These are phyloP conservation scores for Oreotrochilus melanogaster DNA, from an alignment of 2,113 vertebrate species.

Conservation along the genomic window DNA sequence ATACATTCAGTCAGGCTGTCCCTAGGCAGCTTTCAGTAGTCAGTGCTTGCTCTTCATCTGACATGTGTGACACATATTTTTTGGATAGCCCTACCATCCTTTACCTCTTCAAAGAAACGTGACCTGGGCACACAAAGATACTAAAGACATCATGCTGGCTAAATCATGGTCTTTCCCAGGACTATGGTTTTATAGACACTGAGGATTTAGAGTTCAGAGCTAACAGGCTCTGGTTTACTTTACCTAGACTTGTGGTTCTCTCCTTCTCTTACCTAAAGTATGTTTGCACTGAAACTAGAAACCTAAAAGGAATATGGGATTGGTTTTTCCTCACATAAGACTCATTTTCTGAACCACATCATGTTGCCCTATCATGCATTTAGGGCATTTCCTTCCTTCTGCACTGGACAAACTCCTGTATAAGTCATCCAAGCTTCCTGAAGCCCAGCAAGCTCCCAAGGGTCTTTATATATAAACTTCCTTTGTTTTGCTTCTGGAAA, in stretches of 20 bases:
- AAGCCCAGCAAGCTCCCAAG: background rate
- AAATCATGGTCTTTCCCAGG: background rate
- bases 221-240: background rate
- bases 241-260: background rate
- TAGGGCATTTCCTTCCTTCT: background rate
- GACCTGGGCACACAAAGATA: background rate
- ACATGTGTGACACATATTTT: background rate
- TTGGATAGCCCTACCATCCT: background rate
- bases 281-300: background rate
- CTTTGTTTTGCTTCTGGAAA: background rate
- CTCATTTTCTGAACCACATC: background rate
- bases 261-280: background rate
- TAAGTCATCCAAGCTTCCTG: background rate
- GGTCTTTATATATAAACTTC: background rate
- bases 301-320: background rate
- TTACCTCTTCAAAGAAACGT: background rate
- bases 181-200: background rate
- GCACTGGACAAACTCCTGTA: background rate
- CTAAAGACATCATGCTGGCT: background rate
- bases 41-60: background rate
- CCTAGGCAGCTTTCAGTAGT: background rate
- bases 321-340: rapidly evolving
- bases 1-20: background rate
- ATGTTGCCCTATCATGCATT: background rate
- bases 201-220: background rate